Evolutionary conservation across 2,113 vertebrate genomes (phyloP).

Genomic region (Malurus elegans): DNA sequence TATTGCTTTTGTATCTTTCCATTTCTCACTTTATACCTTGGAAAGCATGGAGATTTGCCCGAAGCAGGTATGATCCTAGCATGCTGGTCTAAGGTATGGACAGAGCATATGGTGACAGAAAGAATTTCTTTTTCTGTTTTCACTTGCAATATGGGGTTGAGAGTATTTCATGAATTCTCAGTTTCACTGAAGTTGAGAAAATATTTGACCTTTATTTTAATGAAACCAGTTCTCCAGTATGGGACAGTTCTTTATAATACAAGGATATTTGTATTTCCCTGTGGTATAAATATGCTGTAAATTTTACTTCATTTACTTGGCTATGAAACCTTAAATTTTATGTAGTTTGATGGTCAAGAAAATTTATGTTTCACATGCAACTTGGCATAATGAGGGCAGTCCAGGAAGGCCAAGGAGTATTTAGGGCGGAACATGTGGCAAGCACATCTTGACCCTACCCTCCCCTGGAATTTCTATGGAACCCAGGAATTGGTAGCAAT

Average conservation of each 20-base stretch:
- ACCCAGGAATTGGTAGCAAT: not conserved
- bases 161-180: not conserved
- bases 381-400: not conserved
- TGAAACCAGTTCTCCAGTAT: not conserved
- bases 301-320: not conserved
- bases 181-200: not conserved
- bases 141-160: not conserved
- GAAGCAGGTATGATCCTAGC: not conserved
- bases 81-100: not conserved
- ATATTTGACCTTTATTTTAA: not conserved
- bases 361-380: not conserved
- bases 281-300: not conserved
- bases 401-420: not conserved
- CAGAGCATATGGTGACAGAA: not conserved
- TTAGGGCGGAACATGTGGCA: fast-evolving
- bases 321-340: not conserved
- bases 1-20: not conserved
- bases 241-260: not conserved
- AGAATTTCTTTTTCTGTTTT: not conserved
- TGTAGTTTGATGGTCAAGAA: not conserved
- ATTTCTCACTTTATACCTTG: not conserved
- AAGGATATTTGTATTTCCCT: not conserved
- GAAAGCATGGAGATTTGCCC: not conserved
- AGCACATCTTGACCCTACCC: not conserved
- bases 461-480: not conserved